Percentiles rank a stretch among this genome's conserved stretches.
These are phyloP conservation scores for Dasyornis broadbenti DNA, from an alignment of 2,113 vertebrate genomes.

Conservation along the genomic window DNA sequence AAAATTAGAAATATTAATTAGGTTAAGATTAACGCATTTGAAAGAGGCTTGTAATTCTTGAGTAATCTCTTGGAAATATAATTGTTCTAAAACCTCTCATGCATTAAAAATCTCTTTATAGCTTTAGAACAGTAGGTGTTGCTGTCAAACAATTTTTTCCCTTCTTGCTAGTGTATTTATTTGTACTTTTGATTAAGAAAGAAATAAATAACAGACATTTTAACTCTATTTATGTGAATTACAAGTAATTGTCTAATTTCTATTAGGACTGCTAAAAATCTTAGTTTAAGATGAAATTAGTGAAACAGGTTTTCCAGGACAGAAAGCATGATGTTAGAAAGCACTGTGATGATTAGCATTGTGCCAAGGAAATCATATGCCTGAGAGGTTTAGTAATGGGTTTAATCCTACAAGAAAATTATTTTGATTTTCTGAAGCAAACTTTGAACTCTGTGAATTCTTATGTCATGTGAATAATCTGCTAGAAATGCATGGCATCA, in stretches of 20 bases:
- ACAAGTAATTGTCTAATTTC: background rate
- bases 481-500: background rate
- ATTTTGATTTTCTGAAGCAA: background rate
- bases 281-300: background rate
- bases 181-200: background rate
- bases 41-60: background rate
- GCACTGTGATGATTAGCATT: background rate
- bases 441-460: background rate
- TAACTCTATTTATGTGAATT: background rate
- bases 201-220: background rate
- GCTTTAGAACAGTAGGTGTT: background rate
- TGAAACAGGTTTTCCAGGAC: background rate
- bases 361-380: background rate
- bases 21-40: background rate
- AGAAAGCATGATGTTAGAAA: background rate
- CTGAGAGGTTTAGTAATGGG: background rate
- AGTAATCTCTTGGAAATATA: background rate
- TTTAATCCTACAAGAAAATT: background rate
- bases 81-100: background rate
- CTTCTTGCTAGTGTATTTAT: background rate
- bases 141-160: background rate
- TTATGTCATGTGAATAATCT: background rate
- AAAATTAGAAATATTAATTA: background rate
- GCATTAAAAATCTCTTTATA: background rate
- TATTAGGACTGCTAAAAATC: background rate